These are phyloP conservation scores for Molossus molossus DNA, from an alignment of 2,797 vertebrate species.

Conservation along the genomic window DNA sequence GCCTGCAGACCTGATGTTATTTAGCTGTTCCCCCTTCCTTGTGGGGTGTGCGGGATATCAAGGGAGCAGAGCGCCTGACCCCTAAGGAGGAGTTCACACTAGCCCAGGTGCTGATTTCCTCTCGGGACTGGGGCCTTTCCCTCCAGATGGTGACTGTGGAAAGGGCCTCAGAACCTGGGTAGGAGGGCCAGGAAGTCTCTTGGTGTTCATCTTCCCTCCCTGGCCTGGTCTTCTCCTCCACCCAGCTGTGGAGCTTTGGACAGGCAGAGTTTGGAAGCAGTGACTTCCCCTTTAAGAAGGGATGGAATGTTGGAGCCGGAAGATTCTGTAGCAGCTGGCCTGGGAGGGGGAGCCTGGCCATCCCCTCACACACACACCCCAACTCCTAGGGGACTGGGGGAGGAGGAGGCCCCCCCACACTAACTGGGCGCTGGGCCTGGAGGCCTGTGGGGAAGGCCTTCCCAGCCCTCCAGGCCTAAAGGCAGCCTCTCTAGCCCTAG, in stretches of 20 bases:
- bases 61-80: not conserved
- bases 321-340: slow-evolving; percentile 86
- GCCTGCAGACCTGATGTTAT: slow-evolving; percentile 36
- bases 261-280: slow-evolving; percentile 52
- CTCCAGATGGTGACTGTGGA: slow-evolving; percentile 38
- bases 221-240: not conserved
- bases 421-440: slow-evolving; percentile 77
- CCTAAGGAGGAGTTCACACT: not conserved
- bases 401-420: slow-evolving; percentile 66
- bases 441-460: slow-evolving; percentile 58
- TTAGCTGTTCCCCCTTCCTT: not conserved
- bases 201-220: slow-evolving; percentile 27
- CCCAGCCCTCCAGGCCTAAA: slow-evolving; percentile 35
- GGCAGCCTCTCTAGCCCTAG: slow-evolving; percentile 12
- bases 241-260: slow-evolving; percentile 59
- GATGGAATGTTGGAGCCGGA: slow-evolving; percentile 86
- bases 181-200: slow-evolving; percentile 41
- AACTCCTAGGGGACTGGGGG: slow-evolving; percentile 68
- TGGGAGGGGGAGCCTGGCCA: slow-evolving; percentile 68
- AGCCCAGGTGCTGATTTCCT: slow-evolving; percentile 56
- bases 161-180: slow-evolving; percentile 37
- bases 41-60: not conserved
- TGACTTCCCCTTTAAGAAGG: slow-evolving; percentile 84
- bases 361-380: not conserved
- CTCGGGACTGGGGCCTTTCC: not conserved